Evolutionary conservation across 2,797 vertebrate species (phyloP), one percentile per base, ranked within the genome.

Genomic region (Miichthys miiuy): DNA sequence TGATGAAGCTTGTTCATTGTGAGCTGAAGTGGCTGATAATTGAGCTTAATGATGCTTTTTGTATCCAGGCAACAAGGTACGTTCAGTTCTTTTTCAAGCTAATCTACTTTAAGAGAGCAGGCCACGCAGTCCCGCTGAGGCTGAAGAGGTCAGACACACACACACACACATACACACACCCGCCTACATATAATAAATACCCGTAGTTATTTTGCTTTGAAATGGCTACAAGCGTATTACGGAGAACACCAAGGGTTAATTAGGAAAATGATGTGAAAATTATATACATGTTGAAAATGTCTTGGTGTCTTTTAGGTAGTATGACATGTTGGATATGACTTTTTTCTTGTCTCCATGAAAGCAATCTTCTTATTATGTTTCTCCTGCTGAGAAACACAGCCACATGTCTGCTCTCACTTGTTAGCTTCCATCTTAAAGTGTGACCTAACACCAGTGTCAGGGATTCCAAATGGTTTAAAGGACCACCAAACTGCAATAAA

Each of bases 31-130:
- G 95, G 89, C 77, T 88, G 86, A 93, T 95, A 95, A 95, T 95
- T 94, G 88, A 82, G 80, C 85, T 81, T 95, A 94, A 96, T 95
- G 90, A 93, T 93, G 94, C 95, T 95, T 95, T 96, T 94, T 96
- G 95, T 96, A 94, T 93, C 95, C 90, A 93, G 93, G 95, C 95
- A 96, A 96, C 95, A 67, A 80, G 80, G 76, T 87, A 72, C 66
- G 77, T 85, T 67, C 78, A 51, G 82, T 86, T 84, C 80, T 87
- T 89, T 91, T 88, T 87, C 75, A 72, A 84, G 89, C 80, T 92
- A 89, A 92, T 91, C 90, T 90, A 89, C 88, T 92, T 88, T 92
- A 79, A 88, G 77, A 86, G 88, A 89, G 80, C 88, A 80, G 61
- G 80, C 79, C 77, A 18, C 27, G 75, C 83, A 79, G 83, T 86